These are phyloP conservation scores for Phaenicophaeus curvirostris DNA, from an alignment of 2,797 vertebrate genomes.

Conservation along the genomic window DNA sequence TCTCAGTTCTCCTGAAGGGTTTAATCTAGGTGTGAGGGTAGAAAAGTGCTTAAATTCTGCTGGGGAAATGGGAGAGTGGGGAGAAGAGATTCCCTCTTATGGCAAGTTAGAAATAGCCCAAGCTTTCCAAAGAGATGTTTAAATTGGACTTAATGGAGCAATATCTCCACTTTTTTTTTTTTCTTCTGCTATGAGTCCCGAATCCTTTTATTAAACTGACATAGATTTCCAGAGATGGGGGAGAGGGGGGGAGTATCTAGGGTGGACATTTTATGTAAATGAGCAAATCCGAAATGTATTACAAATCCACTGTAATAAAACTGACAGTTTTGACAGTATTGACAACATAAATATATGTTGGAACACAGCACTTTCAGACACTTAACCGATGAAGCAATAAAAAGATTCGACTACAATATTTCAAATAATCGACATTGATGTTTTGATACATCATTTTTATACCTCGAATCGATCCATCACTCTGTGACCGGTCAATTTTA, in stretches of 20 bases:
- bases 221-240: slow-evolving; percentile 59
- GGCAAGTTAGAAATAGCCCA: slow-evolving; percentile 64
- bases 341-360: slow-evolving; percentile 83
- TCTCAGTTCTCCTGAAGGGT: neutral
- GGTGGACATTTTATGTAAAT: slow-evolving; percentile 82
- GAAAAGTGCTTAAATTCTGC: neutral
- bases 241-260: slow-evolving; percentile 58
- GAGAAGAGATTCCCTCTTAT: neutral
- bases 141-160: slow-evolving; percentile 58
- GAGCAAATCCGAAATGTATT: slow-evolving; percentile 78
- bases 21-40: slow-evolving; percentile 13
- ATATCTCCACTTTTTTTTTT: neutral
- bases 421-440: slow-evolving; percentile 84
- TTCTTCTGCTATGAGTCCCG: slow-evolving; percentile 50
- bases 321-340: slow-evolving; percentile 83
- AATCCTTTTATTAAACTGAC: slow-evolving; percentile 74
- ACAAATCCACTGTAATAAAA: slow-evolving; percentile 79
- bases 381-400: slow-evolving; percentile 83
- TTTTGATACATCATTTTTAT: slow-evolving; percentile 84
- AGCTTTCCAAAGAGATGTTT: slow-evolving; percentile 44
- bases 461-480: slow-evolving; percentile 78
- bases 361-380: slow-evolving; percentile 81
- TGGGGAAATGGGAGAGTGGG: neutral
- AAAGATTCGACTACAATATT: slow-evolving; percentile 83
- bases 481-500: slow-evolving; percentile 79